phyloP scores from a whole-genome alignment of 2,797 vertebrate species.

The Natrix natrix region DNA sequence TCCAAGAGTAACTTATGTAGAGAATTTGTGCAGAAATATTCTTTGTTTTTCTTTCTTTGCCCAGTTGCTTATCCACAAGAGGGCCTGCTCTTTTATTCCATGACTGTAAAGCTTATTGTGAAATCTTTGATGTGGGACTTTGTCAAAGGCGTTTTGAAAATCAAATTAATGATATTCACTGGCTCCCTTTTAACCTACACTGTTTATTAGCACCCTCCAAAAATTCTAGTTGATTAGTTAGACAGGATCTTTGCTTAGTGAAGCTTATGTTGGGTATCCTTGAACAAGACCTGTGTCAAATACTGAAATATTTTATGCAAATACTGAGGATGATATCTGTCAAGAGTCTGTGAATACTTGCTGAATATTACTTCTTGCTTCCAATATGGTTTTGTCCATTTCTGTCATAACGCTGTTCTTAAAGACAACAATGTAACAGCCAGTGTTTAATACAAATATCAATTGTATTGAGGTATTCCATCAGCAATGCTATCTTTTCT shows the following conservation, averaged over 20 bases:
- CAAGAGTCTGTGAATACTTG: neutral
- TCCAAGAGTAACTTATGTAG: neutral
- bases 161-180: neutral
- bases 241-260: neutral
- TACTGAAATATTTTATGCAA: neutral
- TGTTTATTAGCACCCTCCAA: neutral
- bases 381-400: slow-evolving; percentile 20
- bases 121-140: neutral
- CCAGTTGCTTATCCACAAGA: neutral
- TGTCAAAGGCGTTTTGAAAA: neutral
- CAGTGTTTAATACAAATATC: slow-evolving; percentile 53
- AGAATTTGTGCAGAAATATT: neutral
- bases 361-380: slow-evolving; percentile 37
- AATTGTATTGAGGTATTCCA: slow-evolving; percentile 48
- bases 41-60: neutral
- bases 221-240: neutral
- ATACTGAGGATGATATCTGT: neutral
- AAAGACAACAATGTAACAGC: slow-evolving; percentile 23
- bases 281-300: neutral
- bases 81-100: neutral
- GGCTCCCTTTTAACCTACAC: neutral
- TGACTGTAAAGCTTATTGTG: neutral
- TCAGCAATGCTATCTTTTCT: slow-evolving; percentile 35
- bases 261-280: neutral
- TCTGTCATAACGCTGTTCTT: slow-evolving; percentile 23